A percentile compares a stretch with the other conserved stretches of the same genome.
Evolutionary conservation across 2,888 invertebrate species (phyloP).

Genomic region (Tetragnatha montana): DNA sequence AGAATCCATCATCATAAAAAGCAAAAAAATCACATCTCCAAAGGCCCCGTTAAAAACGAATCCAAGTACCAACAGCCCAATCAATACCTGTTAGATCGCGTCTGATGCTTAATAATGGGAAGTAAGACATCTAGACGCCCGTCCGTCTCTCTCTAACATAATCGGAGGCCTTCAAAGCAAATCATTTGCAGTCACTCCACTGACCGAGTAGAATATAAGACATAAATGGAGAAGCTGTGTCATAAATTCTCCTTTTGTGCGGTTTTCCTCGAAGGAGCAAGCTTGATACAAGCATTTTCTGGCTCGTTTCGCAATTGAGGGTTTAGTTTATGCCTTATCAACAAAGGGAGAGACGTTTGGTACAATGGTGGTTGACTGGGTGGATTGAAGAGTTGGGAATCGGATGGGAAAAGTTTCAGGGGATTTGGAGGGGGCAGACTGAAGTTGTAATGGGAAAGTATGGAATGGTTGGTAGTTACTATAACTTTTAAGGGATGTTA

Average conservation of each 20-base stretch:
- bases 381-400: background rate
- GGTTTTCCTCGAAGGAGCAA: background rate
- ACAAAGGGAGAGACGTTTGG: constrained; percentile 10
- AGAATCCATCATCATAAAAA: background rate
- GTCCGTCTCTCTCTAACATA: constrained; percentile 37
- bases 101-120: constrained; percentile 40
- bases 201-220: constrained; percentile 5
- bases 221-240: background rate
- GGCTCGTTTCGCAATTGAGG: constrained; percentile 28
- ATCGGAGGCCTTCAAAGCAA: constrained; percentile 25
- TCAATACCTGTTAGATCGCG: constrained; percentile 53
- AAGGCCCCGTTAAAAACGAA: background rate
- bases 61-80: constrained; percentile 23
- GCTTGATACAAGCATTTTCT: constrained; percentile 25
- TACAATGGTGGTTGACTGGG: background rate
- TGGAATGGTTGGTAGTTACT: too few relatives aligned
- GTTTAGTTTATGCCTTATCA: constrained; percentile 26
- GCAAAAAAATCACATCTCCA: background rate
- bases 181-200: constrained; percentile 21
- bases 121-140: constrained; percentile 39
- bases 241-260: constrained; percentile 47
- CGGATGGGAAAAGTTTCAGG: too few relatives aligned
- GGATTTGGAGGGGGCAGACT: too few relatives aligned
- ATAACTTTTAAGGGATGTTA: too few relatives aligned
- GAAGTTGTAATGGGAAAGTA: too few relatives aligned